Percentiles rank a stretch among this genome's conserved stretches.
Conservation (phyloP, 2,113 vertebrate species). For the Pantherophis guttatus region DNA sequence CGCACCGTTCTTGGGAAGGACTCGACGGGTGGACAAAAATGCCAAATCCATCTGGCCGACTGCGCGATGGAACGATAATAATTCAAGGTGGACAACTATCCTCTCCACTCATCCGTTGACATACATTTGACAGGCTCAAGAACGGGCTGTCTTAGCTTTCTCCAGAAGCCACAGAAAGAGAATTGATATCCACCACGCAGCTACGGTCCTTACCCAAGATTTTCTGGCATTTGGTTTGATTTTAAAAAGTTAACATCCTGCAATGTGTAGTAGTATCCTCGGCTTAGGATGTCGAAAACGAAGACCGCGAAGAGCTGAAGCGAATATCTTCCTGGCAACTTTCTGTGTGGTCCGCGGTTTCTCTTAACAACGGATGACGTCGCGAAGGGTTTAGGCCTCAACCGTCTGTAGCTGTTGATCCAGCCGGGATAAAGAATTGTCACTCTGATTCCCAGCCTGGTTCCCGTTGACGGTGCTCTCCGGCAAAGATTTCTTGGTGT, state of each 20-base stretch:
- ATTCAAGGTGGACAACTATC: not conserved
- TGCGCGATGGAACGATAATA: not conserved
- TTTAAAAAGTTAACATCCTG: constrained; percentile 41
- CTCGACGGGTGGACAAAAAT: not conserved
- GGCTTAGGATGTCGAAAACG: constrained; percentile 12
- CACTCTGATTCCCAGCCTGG: constrained; percentile 58
- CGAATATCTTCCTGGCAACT: too few species aligned
- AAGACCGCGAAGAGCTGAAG: not conserved
- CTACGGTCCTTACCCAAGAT: not conserved
- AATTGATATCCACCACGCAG: not conserved
- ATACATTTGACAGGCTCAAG: not conserved
- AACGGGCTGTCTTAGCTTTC: not conserved
- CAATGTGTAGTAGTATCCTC: fast-evolving
- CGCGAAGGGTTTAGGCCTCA: constrained; percentile 35
- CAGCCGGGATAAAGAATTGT: not conserved
- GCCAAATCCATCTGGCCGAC: not conserved
- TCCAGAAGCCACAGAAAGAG: too few species aligned
- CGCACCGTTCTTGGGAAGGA: not conserved
- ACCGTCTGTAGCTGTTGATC: constrained; percentile 45
- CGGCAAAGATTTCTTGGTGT: constrained; percentile 33
- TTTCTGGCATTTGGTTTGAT: constrained; percentile 22
- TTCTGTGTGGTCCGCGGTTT: constrained; percentile 23
- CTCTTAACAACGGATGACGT: not conserved
- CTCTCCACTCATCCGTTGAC: not conserved
- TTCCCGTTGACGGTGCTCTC: constrained; percentile 36